Evolutionary conservation across 2,797 vertebrate species (phyloP).

Genomic region (Hylomyscus alleni): DNA sequence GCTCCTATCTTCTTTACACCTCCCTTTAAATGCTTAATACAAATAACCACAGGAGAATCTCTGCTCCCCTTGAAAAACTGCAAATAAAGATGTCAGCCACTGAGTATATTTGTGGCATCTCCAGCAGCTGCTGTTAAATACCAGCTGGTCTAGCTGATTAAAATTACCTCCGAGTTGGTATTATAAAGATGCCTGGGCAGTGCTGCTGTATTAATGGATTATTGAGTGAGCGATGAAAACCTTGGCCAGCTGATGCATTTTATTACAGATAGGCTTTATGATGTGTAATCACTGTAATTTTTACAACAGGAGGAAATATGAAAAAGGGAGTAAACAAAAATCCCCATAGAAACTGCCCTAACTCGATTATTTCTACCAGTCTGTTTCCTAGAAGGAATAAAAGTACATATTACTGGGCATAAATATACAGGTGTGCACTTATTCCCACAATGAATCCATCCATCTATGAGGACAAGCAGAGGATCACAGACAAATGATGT

Average conservation of each 20-base stretch:
- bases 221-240: conserved; percentile 95
- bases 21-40: conserved; percentile 88
- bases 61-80: conserved; percentile 93
- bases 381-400: conserved; percentile 84
- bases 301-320: conserved; percentile 91
- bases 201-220: conserved; percentile 95
- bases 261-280: conserved; percentile 94
- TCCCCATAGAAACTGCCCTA: conserved; percentile 86
- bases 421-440: conserved; percentile 79
- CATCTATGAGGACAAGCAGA: conserved; percentile 68
- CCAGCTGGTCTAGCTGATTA: conserved; percentile 95
- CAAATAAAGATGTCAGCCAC: conserved; percentile 94
- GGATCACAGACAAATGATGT: conserved; percentile 72
- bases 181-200: conserved; percentile 95
- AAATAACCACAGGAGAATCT: conserved; percentile 92
- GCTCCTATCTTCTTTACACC: conserved; percentile 79
- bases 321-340: conserved; percentile 87
- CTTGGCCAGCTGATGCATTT: conserved; percentile 95
- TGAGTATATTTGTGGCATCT: conserved; percentile 94
- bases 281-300: conserved; percentile 94
- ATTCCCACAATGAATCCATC: conserved; percentile 59
- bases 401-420: conserved; percentile 76
- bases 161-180: conserved; percentile 95
- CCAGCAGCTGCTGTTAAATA: conserved; percentile 95
- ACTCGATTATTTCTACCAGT: conserved; percentile 83